phyloP scores from a whole-genome alignment of 2,888 invertebrate genomes.

The Marasmarcha lunaedactyla region DNA sequence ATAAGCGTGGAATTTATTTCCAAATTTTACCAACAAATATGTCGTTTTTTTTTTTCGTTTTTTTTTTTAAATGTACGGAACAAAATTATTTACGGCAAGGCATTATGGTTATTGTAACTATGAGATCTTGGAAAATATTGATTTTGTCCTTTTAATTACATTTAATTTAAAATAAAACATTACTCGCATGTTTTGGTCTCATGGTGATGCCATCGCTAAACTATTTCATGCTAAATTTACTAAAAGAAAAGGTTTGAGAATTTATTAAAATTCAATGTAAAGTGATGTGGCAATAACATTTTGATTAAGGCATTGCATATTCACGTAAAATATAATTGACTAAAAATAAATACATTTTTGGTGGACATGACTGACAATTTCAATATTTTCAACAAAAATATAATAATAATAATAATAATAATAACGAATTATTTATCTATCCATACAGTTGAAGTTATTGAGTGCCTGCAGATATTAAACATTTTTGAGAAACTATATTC shows the following conservation, averaged over 20 bases:
- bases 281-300: background rate
- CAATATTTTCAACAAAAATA: background rate
- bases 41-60: slow-evolving; percentile 11
- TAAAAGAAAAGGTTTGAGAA: too few species aligned
- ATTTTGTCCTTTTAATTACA: too few species aligned
- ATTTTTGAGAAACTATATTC: too few species aligned
- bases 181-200: too few species aligned
- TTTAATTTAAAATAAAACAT: too few species aligned
- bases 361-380: background rate
- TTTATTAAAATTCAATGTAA: background rate
- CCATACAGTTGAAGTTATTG: too few species aligned
- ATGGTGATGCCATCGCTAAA: too few species aligned
- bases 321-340: background rate
- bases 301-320: background rate
- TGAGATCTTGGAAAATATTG: too few species aligned
- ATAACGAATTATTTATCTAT: too few species aligned
- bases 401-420: too few species aligned
- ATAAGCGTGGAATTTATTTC: slow-evolving; percentile 56
- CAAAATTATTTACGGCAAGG: background rate
- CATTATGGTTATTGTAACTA: background rate
- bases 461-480: too few species aligned
- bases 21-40: slow-evolving; percentile 19
- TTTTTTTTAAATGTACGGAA: background rate
- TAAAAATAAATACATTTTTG: slow-evolving; percentile 1
- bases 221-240: too few species aligned